Conservation (phyloP, 2,113 vertebrate species). For the Tachysurus fulvidraco region DNA sequence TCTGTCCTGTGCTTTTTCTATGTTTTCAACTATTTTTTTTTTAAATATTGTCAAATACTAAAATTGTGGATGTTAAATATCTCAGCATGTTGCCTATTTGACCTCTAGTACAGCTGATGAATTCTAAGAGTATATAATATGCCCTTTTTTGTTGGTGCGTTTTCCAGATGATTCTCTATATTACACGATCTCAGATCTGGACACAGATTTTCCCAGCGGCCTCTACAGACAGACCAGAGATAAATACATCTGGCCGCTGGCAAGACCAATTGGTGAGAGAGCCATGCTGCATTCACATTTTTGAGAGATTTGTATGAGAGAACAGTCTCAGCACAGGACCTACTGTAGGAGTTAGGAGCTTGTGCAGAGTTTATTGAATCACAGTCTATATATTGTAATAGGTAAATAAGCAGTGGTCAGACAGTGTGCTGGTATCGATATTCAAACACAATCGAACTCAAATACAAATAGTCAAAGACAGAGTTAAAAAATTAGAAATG, state of each 20-base stretch:
- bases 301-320: not conserved
- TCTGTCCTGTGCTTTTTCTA: not conserved
- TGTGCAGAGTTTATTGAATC: not conserved
- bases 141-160: not conserved
- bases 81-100: not conserved
- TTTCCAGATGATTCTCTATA: slow-evolving; percentile 40
- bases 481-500: too few relatives aligned
- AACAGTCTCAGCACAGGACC: not conserved
- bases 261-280: slow-evolving; percentile 9
- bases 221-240: not conserved
- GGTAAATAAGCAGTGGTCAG: not conserved
- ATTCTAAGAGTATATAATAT: not conserved
- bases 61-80: not conserved
- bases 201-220: not conserved
- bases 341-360: not conserved
- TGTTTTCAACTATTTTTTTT: too few relatives aligned
- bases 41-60: not conserved
- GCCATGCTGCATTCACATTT: not conserved
- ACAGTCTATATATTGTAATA: not conserved
- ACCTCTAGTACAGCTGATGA: not conserved
- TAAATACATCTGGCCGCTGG: not conserved
- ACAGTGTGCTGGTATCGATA: too few relatives aligned
- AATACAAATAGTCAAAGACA: too few relatives aligned
- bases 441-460: too few relatives aligned
- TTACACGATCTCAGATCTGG: not conserved